Base-by-base conservation (phyloP, 2,113 vertebrate species). In the Oceanodroma tethys region DNA sequence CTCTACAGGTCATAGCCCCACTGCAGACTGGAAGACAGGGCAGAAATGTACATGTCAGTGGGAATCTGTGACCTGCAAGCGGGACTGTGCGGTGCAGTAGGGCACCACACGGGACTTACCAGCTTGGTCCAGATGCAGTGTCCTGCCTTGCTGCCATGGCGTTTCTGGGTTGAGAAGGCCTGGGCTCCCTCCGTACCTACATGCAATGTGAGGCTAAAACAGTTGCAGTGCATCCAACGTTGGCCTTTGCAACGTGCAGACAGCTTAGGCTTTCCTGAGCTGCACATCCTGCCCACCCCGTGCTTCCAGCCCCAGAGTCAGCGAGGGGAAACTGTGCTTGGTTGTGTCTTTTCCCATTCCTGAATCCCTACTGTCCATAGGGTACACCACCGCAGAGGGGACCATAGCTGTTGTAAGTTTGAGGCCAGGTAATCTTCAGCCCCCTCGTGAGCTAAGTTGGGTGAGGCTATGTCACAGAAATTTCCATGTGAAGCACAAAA, bases 241-340 rank as follows among this genome's bases (percentile, higher is more conserved):
- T 53, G 47, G 52, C 58, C 47, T 92, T 70, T 26, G 16, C 56
- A 55, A 43, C 2, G 2, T 38, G n/a, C 3, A 48, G 45, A 5
- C 40, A 60, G 6, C 26, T 48, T 20, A 36, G 45, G 18, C 56
- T 76, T 74, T 60, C 52, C 56, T 29, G 2, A 63, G 16, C 21
- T n/a, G 6, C 19, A 1, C 1, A 5, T n/a, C 29, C n/a, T n/a
- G n/a, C n/a, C 62, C 40, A 47, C 15, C 36, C 36, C 7, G 1
- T 36, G 6, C 45, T 79, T 62, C 20, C 38, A 81, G 32, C 32
- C 38, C 26, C 47, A 26, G 30, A 23, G 11, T n/a, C 22, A 55
- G 12, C 4, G 38, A 81, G 32, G 36, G 15, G 18, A 48, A 53
- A 18, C 32, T 43, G 10, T 50, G 16, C 74, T 53, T 38, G 10